Conservation (phyloP, 1,140 invertebrate species). For the Habropoda laboriosa region DNA sequence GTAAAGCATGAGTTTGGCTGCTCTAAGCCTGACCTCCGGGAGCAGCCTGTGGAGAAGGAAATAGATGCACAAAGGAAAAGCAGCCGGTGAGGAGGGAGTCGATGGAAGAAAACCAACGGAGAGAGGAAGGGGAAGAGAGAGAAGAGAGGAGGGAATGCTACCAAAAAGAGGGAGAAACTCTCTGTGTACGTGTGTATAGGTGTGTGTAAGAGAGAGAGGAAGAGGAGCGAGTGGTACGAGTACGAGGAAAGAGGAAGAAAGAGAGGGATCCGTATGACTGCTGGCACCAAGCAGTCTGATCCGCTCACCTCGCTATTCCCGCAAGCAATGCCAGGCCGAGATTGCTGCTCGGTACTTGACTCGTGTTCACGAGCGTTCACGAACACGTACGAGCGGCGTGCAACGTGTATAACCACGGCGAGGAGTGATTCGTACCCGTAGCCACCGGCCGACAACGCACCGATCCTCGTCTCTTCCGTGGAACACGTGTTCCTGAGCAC, state of each 20-base stretch:
- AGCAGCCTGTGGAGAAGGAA: constrained; percentile 2
- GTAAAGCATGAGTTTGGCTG: constrained; percentile 70
- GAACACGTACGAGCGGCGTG: constrained; percentile 6
- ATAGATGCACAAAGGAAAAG: constrained; percentile 8
- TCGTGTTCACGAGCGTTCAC: constrained; percentile 40
- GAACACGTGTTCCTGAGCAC: neutral
- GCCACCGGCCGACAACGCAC: neutral
- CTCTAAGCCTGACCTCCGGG: constrained; percentile 61
- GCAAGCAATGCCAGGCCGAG: constrained; percentile 63
- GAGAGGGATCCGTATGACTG: constrained; percentile 60
- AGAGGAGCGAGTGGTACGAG: constrained; percentile 25
- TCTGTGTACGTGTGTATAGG: too few species aligned
- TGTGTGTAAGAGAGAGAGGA: neutral
- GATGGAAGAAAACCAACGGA: neutral
- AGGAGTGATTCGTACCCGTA: neutral
- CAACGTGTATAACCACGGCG: neutral
- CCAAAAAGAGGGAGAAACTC: too few species aligned
- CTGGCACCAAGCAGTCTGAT: constrained; percentile 80
- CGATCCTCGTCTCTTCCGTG: neutral
- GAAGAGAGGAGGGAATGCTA: too few species aligned
- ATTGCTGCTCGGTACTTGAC: constrained; percentile 60
- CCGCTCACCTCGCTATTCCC: constrained; percentile 70
- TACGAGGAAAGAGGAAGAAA: constrained; percentile 11
- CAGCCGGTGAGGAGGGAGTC: neutral
- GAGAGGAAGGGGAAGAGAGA: neutral